Conservation (phyloP, 2,888 invertebrate species). For the Spialia ferax region DNA sequence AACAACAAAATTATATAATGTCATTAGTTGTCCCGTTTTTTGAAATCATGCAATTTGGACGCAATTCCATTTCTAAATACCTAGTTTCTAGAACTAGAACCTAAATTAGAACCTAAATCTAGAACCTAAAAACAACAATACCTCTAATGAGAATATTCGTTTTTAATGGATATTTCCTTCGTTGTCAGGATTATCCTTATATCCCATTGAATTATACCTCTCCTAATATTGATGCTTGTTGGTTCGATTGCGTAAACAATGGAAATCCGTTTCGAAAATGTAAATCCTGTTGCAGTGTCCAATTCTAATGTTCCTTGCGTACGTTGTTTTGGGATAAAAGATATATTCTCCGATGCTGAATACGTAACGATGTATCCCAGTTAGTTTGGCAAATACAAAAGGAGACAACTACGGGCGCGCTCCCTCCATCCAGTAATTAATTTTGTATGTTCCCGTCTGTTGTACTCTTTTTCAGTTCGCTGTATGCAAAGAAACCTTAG, state of each 20-base stretch:
- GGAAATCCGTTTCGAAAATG: slow-evolving; percentile 42
- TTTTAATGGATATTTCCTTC: too few relatives aligned
- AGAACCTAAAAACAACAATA: too few relatives aligned
- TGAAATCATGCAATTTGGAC: too few relatives aligned
- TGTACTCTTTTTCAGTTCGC: slow-evolving; percentile 35
- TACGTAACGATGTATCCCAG: slow-evolving; percentile 40
- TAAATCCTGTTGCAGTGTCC: slow-evolving; percentile 43
- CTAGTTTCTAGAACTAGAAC: too few relatives aligned
- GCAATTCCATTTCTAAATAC: too few relatives aligned
- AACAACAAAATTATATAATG: too few relatives aligned
- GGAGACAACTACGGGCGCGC: slow-evolving; percentile 26
- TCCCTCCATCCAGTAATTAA: slow-evolving; percentile 39
- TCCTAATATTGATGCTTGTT: slow-evolving; percentile 43
- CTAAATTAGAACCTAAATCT: too few relatives aligned
- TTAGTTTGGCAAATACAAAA: slow-evolving; percentile 41
- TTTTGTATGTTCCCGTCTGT: slow-evolving; percentile 37
- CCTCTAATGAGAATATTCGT: too few relatives aligned
- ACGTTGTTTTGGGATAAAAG: slow-evolving; percentile 36
- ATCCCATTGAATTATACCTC: slow-evolving; percentile 40
- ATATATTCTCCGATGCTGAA: slow-evolving; percentile 36
- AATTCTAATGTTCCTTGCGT: slow-evolving; percentile 41
- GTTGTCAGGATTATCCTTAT: slow-evolving; percentile 21
- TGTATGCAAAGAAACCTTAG: slow-evolving; percentile 31
- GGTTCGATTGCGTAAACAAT: slow-evolving; percentile 45
- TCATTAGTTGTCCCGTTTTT: too few relatives aligned